phyloP scores from a whole-genome alignment of 2,113 vertebrate species.

The Tragelaphus imberbis region DNA sequence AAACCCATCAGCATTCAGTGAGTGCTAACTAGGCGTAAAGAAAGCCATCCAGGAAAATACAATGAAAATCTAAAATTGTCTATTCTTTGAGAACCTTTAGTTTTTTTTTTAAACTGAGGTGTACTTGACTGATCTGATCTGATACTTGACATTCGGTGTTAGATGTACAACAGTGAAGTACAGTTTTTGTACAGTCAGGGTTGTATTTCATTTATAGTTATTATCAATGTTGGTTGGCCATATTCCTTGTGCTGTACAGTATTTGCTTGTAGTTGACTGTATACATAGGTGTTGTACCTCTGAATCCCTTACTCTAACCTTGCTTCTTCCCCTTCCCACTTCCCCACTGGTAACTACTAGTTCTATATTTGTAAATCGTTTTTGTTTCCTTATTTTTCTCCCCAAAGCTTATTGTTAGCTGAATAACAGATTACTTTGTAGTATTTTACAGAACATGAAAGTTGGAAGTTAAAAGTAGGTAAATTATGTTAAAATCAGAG shows the following conservation, averaged over 20 bases:
- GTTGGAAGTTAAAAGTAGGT: neutral
- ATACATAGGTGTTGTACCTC: neutral
- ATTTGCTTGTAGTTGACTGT: neutral
- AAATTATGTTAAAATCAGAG: neutral
- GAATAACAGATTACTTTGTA: neutral
- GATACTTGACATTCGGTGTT: neutral
- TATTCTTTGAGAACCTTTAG: neutral
- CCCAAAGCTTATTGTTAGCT: neutral
- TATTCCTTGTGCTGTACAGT: neutral
- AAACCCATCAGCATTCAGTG: neutral
- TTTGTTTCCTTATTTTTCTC: neutral
- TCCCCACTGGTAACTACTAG: neutral
- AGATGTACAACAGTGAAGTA: neutral
- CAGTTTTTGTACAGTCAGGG: neutral
- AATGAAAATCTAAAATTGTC: neutral
- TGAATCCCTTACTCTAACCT: neutral
- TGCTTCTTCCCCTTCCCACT: neutral
- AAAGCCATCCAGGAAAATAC: neutral
- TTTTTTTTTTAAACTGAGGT: neutral
- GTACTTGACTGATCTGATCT: too few relatives aligned
- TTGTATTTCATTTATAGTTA: neutral
- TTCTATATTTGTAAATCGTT: neutral
- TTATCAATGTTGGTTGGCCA: neutral
- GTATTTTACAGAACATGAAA: neutral
- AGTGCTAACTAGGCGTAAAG: neutral